phyloP scores from a whole-genome alignment of 1,140 invertebrate genomes.

The Oncopodura yosiiana region DNA sequence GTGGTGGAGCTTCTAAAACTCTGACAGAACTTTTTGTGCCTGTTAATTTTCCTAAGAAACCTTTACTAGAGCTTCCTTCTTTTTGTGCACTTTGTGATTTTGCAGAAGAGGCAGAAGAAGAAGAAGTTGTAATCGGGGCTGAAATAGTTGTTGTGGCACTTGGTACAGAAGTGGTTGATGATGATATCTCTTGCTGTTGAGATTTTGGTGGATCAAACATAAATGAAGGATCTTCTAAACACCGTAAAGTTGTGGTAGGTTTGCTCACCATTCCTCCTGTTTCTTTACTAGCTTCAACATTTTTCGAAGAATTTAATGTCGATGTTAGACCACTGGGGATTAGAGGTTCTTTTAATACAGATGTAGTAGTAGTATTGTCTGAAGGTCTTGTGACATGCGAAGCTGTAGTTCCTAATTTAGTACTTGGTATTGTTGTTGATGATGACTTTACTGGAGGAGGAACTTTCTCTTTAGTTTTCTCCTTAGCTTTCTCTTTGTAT shows the following conservation, averaged over 20 bases:
- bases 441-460: not conserved
- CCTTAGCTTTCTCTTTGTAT: not conserved
- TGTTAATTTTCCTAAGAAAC: no score
- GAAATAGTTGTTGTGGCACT: not conserved
- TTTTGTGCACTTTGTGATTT: no score
- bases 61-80: no score
- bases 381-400: conserved; percentile 2
- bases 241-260: conserved; percentile 43
- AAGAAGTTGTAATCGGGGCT: not conserved
- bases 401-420: not conserved
- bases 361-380: not conserved
- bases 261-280: conserved; percentile 32
- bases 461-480: not conserved
- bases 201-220: conserved; percentile 40
- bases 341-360: conserved; percentile 3
- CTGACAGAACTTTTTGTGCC: conserved; percentile 19
- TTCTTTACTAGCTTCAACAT: conserved; percentile 8
- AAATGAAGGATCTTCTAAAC: conserved; percentile 48
- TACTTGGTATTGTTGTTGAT: not conserved
- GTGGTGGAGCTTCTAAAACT: conserved; percentile 34
- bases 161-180: conserved; percentile 12
- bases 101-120: conserved; percentile 2
- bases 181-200: conserved; percentile 12
- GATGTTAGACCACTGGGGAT: conserved; percentile 8
- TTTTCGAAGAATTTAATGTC: no score